Conservation (phyloP, 1,140 invertebrate genomes). For the Hylaeus anthracinus region DNA sequence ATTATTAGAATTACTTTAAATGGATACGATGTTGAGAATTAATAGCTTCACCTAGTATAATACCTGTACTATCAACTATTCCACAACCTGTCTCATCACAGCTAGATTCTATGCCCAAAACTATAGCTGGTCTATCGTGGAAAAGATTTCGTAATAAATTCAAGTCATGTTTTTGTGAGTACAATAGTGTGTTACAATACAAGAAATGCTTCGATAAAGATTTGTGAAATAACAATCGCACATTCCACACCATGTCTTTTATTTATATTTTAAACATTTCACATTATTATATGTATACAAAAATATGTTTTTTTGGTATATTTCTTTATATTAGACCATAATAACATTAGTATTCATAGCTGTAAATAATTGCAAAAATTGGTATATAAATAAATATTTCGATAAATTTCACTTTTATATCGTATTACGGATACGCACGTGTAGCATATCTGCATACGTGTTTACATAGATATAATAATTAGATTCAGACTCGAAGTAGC, state of each 20-base stretch:
- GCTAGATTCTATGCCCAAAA: constrained; percentile 98
- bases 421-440: too few species aligned
- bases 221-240: not conserved
- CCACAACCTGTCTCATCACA: constrained; percentile 98
- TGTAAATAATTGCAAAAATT: too few species aligned
- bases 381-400: too few species aligned
- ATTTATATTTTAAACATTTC: not conserved
- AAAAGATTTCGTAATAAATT: constrained; percentile 1
- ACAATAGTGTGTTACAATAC: not conserved
- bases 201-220: not conserved
- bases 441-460: too few species aligned
- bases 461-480: not conserved
- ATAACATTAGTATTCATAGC: too few species aligned
- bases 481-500: not conserved
- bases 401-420: too few species aligned
- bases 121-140: constrained; percentile 57
- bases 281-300: not conserved
- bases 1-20: constrained; percentile 82
- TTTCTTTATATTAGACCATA: too few species aligned
- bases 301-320: not conserved
- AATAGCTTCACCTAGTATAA: constrained; percentile 89
- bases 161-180: not conserved
- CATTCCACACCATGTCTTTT: not conserved
- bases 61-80: constrained; percentile 87
- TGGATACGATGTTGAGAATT: constrained; percentile 89